Conservation (phyloP, 2,888 invertebrate genomes). For the Spialia ferax region DNA sequence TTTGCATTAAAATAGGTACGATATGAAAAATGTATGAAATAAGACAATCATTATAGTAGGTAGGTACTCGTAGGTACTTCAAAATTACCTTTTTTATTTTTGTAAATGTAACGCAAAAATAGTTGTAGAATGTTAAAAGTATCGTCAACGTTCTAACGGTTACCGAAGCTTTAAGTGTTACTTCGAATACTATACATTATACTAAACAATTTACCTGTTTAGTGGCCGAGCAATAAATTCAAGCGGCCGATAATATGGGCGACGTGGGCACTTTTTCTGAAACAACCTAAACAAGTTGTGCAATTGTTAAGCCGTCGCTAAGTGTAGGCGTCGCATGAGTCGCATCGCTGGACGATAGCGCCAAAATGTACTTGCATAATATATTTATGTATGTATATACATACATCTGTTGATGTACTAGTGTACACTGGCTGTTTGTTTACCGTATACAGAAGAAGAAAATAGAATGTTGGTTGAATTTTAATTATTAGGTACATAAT, state of each 20-base stretch:
- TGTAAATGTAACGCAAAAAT: no score
- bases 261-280: slow-evolving; percentile 66
- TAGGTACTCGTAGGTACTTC: no score
- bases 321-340: slow-evolving; percentile 64
- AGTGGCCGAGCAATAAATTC: slow-evolving; percentile 57
- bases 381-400: no score
- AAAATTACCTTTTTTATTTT: no score
- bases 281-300: slow-evolving; percentile 68
- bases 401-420: slow-evolving; percentile 54
- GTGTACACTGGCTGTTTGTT: no score
- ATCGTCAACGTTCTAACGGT: neutral
- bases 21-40: no score
- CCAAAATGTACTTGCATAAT: slow-evolving; percentile 52
- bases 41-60: no score
- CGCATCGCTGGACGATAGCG: slow-evolving; percentile 56
- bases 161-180: neutral
- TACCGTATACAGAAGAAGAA: no score
- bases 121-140: neutral
- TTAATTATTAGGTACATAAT: no score
- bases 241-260: slow-evolving; percentile 62
- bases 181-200: neutral
- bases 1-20: no score
- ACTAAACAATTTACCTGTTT: neutral
- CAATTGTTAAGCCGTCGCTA: slow-evolving; percentile 62
- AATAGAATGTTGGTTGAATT: no score